These are phyloP conservation scores for Triops longicaudatus DNA, from an alignment of 1,140 invertebrate genomes.

Conservation along the genomic window DNA sequence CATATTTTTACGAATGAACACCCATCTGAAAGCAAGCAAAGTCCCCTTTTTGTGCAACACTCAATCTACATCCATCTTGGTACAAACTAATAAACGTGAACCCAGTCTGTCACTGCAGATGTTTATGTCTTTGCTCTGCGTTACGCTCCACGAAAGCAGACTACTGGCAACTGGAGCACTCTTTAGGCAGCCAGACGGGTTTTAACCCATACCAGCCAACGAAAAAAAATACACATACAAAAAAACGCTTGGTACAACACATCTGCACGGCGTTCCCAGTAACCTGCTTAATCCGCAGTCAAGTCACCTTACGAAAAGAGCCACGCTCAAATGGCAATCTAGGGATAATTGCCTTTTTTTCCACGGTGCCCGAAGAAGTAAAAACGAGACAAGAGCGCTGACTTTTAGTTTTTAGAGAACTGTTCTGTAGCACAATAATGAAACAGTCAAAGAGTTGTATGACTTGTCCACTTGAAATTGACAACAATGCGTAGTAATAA, in stretches of 20 bases:
- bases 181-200: no score
- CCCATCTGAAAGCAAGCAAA: not conserved
- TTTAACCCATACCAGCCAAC: not conserved
- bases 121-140: not conserved
- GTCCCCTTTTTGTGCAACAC: not conserved
- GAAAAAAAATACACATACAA: not conserved
- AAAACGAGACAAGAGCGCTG: no score
- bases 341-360: no score
- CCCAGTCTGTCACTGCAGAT: not conserved
- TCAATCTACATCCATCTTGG: slow-evolving; percentile 12
- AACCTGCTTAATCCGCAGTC: not conserved
- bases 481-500: no score
- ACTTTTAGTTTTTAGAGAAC: no score
- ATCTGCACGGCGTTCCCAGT: not conserved
- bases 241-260: not conserved
- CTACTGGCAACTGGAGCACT: not conserved
- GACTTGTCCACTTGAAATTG: no score
- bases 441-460: no score
- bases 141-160: not conserved
- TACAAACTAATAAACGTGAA: not conserved
- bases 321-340: no score
- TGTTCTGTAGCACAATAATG: no score
- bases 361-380: no score
- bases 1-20: not conserved
- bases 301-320: not conserved